Evolutionary conservation across 1,140 invertebrate genomes (phyloP).

Genomic region (Drosophila melanogaster): Release_6_plus_ISO1_MT NC_004354.4:15870001-15870500

Average conservation of each 20-base stretch:
- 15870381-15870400: slow-evolving; percentile 5
- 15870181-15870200: slow-evolving; percentile 27
- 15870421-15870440: not conserved
- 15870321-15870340: not conserved
- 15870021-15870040: too few relatives aligned
- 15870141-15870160: too few relatives aligned
- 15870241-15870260: slow-evolving; percentile 22
- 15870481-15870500: not conserved
- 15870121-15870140: not conserved
- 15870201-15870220: slow-evolving; percentile 34
- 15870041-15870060: too few relatives aligned
- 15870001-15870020: too few relatives aligned
- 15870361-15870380: slow-evolving; percentile 9
- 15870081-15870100: too few relatives aligned
- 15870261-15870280: slow-evolving; percentile 15
- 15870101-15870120: too few relatives aligned
- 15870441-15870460: not conserved
- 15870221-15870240: slow-evolving; percentile 38
- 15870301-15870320: not conserved
- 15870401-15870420: slow-evolving; percentile 5
- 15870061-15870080: too few relatives aligned
- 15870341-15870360: slow-evolving; percentile 19
- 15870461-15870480: slow-evolving; percentile 23
- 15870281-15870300: not conserved
- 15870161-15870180: not conserved